Percentiles rank a stretch among this genome's conserved stretches.
Evolutionary conservation across 2,888 invertebrate species (phyloP).

Genomic region (Sminthurides aquaticus): DNA sequence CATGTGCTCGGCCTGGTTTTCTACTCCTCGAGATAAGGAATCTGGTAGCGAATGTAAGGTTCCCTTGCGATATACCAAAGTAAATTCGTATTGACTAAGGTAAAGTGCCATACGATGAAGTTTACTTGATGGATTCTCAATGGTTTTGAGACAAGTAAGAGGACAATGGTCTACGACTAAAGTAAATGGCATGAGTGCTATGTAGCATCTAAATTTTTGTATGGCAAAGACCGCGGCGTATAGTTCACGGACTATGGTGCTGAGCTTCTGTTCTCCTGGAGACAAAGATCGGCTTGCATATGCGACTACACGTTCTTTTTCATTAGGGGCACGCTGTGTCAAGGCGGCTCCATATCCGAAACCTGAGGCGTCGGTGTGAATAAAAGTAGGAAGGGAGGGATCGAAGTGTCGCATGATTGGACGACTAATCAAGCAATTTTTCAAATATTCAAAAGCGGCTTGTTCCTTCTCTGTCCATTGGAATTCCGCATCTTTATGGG

Average conservation of each 20-base stretch:
- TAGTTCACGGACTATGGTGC: slow-evolving; percentile 47
- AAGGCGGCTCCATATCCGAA: slow-evolving; percentile 42
- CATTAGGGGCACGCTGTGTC: slow-evolving; percentile 24
- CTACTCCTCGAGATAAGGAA: slow-evolving; percentile 43
- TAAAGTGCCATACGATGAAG: slow-evolving; percentile 48
- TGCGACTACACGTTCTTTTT: slow-evolving; percentile 24
- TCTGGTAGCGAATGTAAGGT: slow-evolving; percentile 46
- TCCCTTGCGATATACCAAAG: slow-evolving; percentile 46
- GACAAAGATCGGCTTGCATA: slow-evolving; percentile 35
- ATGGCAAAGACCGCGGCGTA: slow-evolving; percentile 36
- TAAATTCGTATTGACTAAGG: slow-evolving; percentile 46
- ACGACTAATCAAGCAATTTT: neutral
- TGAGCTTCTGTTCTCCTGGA: slow-evolving; percentile 46
- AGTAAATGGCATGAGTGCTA: slow-evolving; percentile 45
- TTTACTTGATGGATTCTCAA: slow-evolving; percentile 47
- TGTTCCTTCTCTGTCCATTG: neutral
- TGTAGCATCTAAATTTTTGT: slow-evolving; percentile 47
- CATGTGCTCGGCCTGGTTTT: neutral
- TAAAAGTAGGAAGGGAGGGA: neutral
- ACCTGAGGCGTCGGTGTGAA: slow-evolving; percentile 35
- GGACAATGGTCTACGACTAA: slow-evolving; percentile 49
- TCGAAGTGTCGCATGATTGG: slow-evolving; percentile 15
- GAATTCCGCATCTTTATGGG: neutral
- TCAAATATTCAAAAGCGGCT: slow-evolving; percentile 8
- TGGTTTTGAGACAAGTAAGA: slow-evolving; percentile 48